Base-by-base conservation (phyloP, 2,797 vertebrate genomes). In the Xiphophorus birchmanni region DNA sequence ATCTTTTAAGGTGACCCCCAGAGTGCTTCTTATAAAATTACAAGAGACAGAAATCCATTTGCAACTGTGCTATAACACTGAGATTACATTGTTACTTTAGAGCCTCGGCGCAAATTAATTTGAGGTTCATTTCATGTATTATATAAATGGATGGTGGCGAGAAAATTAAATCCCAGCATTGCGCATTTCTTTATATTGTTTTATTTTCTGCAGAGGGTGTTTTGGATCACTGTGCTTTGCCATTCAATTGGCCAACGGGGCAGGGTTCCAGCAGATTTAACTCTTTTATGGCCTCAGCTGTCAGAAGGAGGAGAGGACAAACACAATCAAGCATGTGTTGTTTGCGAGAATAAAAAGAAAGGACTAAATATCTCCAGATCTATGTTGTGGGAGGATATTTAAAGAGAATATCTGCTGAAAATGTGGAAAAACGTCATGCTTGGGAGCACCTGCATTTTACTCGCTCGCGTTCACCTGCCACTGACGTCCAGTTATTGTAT, bases 41-140 rank as follows among this genome's bases (percentile, higher is more conserved):
- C 95, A 95, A 95, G 94, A 95, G 95, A 96, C 96, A 96, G 96
- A 96, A 96, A 96, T 96, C 95, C 95, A 96, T 96, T 96, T 95
- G 94, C 95, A 95, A 95, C 93, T 94, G 93, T 84, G 94, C 94
- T 94, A 95, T 95, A 96, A 95, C 95, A 94, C 89, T 84, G 94
- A 96, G 95, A 96, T 96, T 96, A 95, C 95, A 96, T 95, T 96
- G 96, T 96, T 96, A 95, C 96, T 95, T 95, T 95, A 96, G 94
- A 95, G 95, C 93, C 93, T 87, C 80, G 89, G 90, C 83, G 93
- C 94, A 96, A 96, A 96, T 96, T 95, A 96, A 96, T 96, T 96
- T 95, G 95, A 93, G 94, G 87, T 95, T 96, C 94, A 95, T 96
- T 96, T 96, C 93, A 95, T 95, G 94, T 95, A 93, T 95, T 96